A percentile compares a stretch with the other conserved stretches of the same genome.
These are phyloP conservation scores for Apotomis betuletana DNA, from an alignment of 2,888 invertebrate species.

Conservation along the genomic window DNA sequence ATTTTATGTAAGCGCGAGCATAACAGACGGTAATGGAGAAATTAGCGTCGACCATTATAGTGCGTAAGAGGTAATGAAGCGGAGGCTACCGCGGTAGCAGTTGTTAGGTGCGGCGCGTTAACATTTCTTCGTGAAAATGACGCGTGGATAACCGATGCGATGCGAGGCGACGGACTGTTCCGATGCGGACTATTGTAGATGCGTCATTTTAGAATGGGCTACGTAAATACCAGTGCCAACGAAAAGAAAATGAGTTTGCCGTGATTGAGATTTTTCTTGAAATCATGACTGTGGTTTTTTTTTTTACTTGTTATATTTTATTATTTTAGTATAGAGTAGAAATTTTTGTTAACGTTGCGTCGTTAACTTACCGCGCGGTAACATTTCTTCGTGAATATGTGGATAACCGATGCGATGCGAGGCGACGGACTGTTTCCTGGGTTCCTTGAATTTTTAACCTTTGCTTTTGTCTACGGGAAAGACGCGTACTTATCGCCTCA, in stretches of 20 bases:
- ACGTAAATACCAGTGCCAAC: no score
- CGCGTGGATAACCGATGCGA: conserved; percentile 43
- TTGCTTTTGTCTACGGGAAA: no score
- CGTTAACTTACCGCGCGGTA: conserved; percentile 15
- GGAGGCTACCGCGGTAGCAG: conserved; percentile 29
- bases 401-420: conserved; percentile 43
- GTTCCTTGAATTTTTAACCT: no score
- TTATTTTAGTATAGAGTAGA: no score
- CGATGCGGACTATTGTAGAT: conserved; percentile 20
- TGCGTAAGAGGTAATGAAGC: conserved; percentile 42
- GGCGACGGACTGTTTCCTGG: conserved; percentile 16
- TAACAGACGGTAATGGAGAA: conserved; percentile 24
- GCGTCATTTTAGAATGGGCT: background rate
- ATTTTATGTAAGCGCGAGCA: conserved; percentile 22
- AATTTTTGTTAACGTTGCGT: no score
- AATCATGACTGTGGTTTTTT: no score
- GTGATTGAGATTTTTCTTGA: no score
- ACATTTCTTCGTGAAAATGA: conserved; percentile 42
- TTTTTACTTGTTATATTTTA: no score
- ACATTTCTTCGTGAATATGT: conserved; percentile 41
- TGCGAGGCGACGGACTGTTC: conserved; percentile 32
- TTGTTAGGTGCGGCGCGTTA: conserved; percentile 37
- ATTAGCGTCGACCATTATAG: conserved; percentile 39
- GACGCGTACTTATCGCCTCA: no score
- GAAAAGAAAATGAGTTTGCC: no score